Percentiles rank a stretch among this genome's conserved stretches.
Evolutionary conservation across 2,888 invertebrate genomes (phyloP).

Genomic region (Leptura quadrifasciata): DNA sequence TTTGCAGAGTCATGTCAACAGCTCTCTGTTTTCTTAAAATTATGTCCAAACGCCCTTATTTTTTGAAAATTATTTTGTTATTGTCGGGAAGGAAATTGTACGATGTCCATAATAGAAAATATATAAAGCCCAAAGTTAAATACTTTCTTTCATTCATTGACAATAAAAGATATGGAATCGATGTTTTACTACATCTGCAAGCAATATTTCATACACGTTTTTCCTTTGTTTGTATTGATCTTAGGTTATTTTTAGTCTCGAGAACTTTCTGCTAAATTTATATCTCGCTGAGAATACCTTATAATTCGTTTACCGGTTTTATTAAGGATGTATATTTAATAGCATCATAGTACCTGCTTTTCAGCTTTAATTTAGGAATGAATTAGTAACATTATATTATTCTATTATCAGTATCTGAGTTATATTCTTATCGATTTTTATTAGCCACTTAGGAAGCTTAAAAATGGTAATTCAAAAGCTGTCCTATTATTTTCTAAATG

Average conservation of each 20-base stretch:
- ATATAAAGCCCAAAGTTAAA: too few relatives aligned
- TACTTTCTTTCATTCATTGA: too few relatives aligned
- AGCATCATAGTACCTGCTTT: too few relatives aligned
- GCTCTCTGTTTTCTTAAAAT: constrained; percentile 9
- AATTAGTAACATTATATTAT: neutral
- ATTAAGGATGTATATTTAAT: neutral
- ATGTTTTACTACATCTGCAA: neutral
- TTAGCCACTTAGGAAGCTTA: too few relatives aligned
- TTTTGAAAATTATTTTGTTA: too few relatives aligned
- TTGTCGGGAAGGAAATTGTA: too few relatives aligned
- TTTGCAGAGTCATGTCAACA: constrained; percentile 28
- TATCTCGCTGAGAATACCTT: neutral
- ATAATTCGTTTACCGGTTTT: neutral
- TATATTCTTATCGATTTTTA: neutral
- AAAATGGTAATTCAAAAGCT: too few relatives aligned
- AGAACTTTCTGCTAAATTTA: neutral
- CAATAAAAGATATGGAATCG: neutral
- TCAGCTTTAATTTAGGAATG: too few relatives aligned
- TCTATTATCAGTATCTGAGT: neutral
- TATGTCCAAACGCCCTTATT: neutral
- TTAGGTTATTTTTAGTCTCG: constrained; percentile 1
- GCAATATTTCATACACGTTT: neutral
- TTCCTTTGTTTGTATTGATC: neutral
- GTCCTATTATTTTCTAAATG: too few relatives aligned
- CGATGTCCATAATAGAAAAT: too few relatives aligned